Conservation (phyloP, 2,797 vertebrate species). For the Aldrovandia affinis region DNA sequence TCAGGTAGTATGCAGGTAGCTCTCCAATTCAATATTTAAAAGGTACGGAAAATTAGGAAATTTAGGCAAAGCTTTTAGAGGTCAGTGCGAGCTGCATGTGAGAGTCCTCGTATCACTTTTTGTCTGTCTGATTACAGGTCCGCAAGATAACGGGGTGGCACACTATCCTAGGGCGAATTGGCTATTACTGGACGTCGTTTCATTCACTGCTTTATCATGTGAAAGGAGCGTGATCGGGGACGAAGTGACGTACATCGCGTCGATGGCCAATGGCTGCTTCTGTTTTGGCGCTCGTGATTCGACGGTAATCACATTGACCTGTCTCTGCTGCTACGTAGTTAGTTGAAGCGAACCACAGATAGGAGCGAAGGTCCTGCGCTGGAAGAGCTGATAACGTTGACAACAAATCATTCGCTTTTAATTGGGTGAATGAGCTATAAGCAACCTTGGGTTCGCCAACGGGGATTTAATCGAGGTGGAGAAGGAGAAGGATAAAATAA, state of each 20-base stretch:
- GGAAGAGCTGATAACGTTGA: not conserved
- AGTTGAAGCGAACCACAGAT: constrained; percentile 26
- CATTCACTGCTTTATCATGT: constrained; percentile 60
- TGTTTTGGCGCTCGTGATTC: constrained; percentile 60
- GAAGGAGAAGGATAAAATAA: constrained; percentile 12
- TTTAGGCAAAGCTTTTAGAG: not conserved
- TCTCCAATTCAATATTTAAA: not conserved
- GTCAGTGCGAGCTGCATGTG: not conserved
- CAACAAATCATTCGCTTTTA: not conserved
- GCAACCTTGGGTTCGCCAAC: not conserved
- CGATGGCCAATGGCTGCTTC: constrained; percentile 61
- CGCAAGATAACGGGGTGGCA: not conserved
- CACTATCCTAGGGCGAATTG: not conserved
- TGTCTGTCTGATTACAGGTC: not conserved
- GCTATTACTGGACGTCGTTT: not conserved
- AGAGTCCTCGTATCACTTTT: not conserved
- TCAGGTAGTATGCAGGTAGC: too few species aligned
- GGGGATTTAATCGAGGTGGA: not conserved
- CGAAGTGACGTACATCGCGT: constrained; percentile 28
- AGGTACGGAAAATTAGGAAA: not conserved
- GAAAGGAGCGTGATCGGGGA: constrained; percentile 73
- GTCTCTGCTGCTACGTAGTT: constrained; percentile 40
- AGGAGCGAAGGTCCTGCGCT: not conserved
- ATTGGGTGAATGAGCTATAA: not conserved
- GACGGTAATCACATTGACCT: constrained; percentile 69